Percentiles rank a stretch among this genome's conserved stretches.
Evolutionary conservation across 2,888 invertebrate species (phyloP).

Genomic region (Scrobipalpa costella): DNA sequence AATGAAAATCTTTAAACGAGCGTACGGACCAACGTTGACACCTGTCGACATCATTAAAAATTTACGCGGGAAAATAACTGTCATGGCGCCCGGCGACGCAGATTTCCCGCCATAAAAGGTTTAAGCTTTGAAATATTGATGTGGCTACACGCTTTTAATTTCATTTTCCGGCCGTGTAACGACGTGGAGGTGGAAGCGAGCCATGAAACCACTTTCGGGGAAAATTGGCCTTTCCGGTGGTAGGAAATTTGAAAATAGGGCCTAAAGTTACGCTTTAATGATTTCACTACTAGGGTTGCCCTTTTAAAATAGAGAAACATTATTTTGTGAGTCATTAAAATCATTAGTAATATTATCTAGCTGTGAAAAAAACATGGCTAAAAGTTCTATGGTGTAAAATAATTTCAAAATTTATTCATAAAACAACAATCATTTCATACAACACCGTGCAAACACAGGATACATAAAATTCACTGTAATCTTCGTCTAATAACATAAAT

Average conservation of each 20-base stretch:
- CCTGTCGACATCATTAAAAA: constrained; percentile 73
- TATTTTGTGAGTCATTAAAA: constrained; percentile 12
- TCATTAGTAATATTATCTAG: not conserved
- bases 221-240: constrained; percentile 27
- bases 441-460: too few relatives aligned
- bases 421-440: too few relatives aligned
- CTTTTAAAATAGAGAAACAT: not conserved
- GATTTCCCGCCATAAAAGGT: constrained; percentile 60
- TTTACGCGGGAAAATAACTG: constrained; percentile 67
- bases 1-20: constrained; percentile 26
- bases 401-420: too few relatives aligned
- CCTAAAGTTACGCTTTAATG: constrained; percentile 1
- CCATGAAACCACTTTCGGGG: constrained; percentile 30
- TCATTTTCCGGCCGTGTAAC: constrained; percentile 40
- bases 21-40: constrained; percentile 47
- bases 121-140: constrained; percentile 57
- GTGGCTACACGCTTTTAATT: constrained; percentile 44
- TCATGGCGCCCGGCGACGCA: constrained; percentile 57
- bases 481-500: too few relatives aligned
- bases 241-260: constrained; percentile 16
- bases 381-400: not conserved
- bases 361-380: not conserved
- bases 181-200: constrained; percentile 28
- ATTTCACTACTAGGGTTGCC: constrained; percentile 5
- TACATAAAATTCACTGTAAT: too few relatives aligned